Evolutionary conservation across 2,888 invertebrate genomes (phyloP).

Genomic region (Caenorhabditis sp.): DNA sequence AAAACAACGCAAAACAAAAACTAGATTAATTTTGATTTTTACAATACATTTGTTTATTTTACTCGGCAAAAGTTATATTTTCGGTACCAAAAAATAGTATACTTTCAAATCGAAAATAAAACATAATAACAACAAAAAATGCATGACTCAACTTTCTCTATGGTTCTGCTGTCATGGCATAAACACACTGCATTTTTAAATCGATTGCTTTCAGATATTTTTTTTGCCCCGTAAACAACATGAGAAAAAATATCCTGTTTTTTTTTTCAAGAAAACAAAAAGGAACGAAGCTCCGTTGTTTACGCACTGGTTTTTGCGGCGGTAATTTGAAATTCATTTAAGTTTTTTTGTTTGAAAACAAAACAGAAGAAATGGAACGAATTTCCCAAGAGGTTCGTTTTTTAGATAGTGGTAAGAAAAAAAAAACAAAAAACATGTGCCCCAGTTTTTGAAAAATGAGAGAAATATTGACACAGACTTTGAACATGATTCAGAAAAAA

Average conservation of each 20-base stretch:
- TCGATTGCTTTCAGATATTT: background rate
- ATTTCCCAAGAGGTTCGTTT: background rate
- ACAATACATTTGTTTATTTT: background rate
- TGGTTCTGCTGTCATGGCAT: background rate
- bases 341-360: background rate
- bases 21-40: background rate
- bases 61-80: too few species aligned
- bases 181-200: conserved; percentile 2
- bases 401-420: background rate
- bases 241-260: background rate
- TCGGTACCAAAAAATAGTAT: background rate
- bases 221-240: background rate
- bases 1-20: background rate
- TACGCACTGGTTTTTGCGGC: background rate
- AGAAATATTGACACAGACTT: background rate
- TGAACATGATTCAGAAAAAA: background rate
- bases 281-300: conserved; percentile 7
- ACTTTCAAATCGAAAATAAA: background rate
- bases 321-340: background rate
- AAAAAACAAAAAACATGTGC: background rate
- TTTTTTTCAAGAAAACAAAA: conserved; percentile 1
- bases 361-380: background rate
- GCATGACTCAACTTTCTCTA: too few species aligned
- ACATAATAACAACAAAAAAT: background rate
- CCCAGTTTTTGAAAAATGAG: too few species aligned